These are phyloP conservation scores for Papilio polytes DNA, from an alignment of 1,140 invertebrate genomes.

Conservation along the genomic window DNA sequence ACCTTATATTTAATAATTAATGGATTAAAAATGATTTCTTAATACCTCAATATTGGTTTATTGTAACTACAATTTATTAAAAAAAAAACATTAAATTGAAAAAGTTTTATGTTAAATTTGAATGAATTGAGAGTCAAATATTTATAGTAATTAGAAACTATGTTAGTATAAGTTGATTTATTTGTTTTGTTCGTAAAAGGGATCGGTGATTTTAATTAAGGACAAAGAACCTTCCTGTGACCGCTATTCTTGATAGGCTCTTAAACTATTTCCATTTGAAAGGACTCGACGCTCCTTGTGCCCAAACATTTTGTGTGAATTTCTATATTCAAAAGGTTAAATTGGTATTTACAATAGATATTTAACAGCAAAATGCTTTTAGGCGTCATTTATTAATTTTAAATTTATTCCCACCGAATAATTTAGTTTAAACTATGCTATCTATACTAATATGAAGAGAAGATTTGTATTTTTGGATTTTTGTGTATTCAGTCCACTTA, in stretches of 20 bases:
- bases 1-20: too few species aligned
- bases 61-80: too few species aligned
- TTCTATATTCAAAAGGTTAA: conserved; percentile 12
- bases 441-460: too few species aligned
- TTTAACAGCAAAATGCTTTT: conserved; percentile 23
- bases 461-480: too few species aligned
- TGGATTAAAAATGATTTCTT: too few species aligned
- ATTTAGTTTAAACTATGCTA: background rate
- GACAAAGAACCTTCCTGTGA: conserved; percentile 18
- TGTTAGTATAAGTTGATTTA: conserved; percentile 13
- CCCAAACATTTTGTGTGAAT: conserved; percentile 8
- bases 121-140: background rate
- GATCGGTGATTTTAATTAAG: conserved; percentile 26
- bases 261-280: conserved; percentile 34
- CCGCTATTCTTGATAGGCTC: conserved; percentile 34
- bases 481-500: too few species aligned
- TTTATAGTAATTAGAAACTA: background rate
- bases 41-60: too few species aligned
- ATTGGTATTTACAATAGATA: conserved; percentile 8
- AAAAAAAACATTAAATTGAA: too few species aligned
- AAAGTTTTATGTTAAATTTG: too few species aligned
- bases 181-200: conserved; percentile 6
- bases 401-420: background rate
- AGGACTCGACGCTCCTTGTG: conserved; percentile 15
- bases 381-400: background rate